phyloP scores from a whole-genome alignment of 2,797 vertebrate genomes.

The Avahi laniger region DNA sequence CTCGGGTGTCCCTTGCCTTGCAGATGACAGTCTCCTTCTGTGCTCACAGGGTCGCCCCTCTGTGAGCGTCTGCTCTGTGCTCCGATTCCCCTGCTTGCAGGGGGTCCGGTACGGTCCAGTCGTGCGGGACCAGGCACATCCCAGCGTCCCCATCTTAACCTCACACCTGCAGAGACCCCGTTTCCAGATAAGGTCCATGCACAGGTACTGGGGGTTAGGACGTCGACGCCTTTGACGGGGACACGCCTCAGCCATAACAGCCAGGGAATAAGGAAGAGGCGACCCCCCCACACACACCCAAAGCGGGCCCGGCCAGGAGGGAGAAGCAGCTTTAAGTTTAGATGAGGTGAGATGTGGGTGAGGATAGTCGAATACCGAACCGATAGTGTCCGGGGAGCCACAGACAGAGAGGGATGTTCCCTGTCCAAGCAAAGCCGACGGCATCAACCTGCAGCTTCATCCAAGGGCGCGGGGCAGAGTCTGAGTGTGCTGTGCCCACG shows the following conservation, averaged over 20 bases:
- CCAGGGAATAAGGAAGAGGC: background rate
- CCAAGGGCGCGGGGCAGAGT: accelerated
- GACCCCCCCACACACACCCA: too few relatives aligned
- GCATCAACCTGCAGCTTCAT: accelerated
- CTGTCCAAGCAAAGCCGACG: accelerated
- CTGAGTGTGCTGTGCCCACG: accelerated
- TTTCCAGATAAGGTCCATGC: background rate
- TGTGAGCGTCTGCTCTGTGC: accelerated
- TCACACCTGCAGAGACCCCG: background rate
- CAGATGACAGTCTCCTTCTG: background rate
- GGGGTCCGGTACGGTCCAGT: background rate
- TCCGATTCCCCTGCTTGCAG: background rate
- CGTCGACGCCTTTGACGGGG: background rate
- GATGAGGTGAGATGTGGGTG: accelerated
- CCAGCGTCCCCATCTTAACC: background rate
- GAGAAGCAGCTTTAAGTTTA: too few relatives aligned
- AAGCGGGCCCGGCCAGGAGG: accelerated
- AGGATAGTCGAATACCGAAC: too few relatives aligned
- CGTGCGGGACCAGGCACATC: background rate
- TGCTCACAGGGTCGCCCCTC: background rate
- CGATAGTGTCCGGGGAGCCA: accelerated
- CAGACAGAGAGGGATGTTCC: background rate
- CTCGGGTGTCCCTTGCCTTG: accelerated
- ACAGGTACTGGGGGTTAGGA: too few relatives aligned
- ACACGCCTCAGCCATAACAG: background rate